Conservation (phyloP, 2,113 vertebrate genomes). For the Callospermophilus lateralis region DNA sequence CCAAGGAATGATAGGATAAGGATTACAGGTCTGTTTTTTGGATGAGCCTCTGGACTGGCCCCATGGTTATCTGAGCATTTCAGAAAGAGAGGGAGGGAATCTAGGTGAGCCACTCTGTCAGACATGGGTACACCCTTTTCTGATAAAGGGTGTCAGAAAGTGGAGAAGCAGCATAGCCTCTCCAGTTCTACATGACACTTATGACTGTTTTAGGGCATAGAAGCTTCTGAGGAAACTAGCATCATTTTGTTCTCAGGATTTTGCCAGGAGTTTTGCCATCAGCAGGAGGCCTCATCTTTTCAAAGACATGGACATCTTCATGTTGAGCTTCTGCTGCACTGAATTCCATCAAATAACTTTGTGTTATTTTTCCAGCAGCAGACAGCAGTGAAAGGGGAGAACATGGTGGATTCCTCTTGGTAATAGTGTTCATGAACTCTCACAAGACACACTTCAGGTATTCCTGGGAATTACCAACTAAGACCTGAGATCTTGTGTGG, state of each 20-base stretch:
- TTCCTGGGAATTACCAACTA: background rate
- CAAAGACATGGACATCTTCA: background rate
- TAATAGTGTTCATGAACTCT: background rate
- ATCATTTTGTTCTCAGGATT: constrained; percentile 13
- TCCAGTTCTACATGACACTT: background rate
- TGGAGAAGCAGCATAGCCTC: background rate
- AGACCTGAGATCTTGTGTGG: background rate
- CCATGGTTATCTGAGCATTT: background rate
- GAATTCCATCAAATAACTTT: background rate
- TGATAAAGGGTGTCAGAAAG: background rate
- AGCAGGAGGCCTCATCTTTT: background rate
- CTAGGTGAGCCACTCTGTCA: background rate
- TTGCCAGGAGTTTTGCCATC: constrained; percentile 15
- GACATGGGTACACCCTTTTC: background rate
- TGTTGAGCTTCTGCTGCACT: background rate
- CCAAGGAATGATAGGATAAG: background rate
- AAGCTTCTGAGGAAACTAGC: background rate
- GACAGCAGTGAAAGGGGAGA: background rate
- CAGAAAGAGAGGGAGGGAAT: background rate
- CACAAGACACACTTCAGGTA: background rate
- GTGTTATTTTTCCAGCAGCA: background rate
- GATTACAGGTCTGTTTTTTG: background rate
- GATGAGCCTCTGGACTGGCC: background rate
- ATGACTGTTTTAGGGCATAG: background rate
- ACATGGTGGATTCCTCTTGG: background rate